phyloP scores from a whole-genome alignment of 2,888 invertebrate species.

The Drosophila tanythrix region DNA sequence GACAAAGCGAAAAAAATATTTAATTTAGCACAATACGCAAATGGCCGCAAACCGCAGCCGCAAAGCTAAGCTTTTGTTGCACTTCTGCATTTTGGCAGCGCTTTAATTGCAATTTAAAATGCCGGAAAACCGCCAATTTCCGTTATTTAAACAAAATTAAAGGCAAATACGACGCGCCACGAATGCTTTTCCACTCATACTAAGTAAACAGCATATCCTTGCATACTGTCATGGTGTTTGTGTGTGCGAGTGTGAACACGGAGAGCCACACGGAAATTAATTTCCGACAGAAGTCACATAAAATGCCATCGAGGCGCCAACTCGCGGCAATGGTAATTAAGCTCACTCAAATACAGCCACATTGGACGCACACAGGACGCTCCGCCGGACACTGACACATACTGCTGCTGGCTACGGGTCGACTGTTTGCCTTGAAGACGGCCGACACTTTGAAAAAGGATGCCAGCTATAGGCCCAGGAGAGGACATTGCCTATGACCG shows the following conservation, averaged over 20 bases:
- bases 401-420: constrained; percentile 22
- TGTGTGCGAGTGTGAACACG: constrained; percentile 36
- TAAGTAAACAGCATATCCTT: constrained; percentile 42
- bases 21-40: constrained; percentile 41
- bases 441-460: constrained; percentile 66
- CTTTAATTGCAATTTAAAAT: constrained; percentile 78
- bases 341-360: constrained; percentile 57
- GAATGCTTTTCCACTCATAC: constrained; percentile 44
- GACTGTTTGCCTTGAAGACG: constrained; percentile 69
- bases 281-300: constrained; percentile 81
- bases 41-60: constrained; percentile 50
- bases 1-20: constrained; percentile 14
- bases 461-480: constrained; percentile 49
- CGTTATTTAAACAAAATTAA: constrained; percentile 77
- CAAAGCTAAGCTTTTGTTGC: constrained; percentile 44
- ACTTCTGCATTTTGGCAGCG: constrained; percentile 45
- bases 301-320: constrained; percentile 65
- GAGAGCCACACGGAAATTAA: constrained; percentile 72
- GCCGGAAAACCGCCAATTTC: constrained; percentile 78
- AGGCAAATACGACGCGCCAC: constrained; percentile 60
- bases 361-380: constrained; percentile 24
- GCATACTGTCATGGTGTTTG: constrained; percentile 13
- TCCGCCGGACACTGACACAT: constrained; percentile 9
- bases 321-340: constrained; percentile 75
- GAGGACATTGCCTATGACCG: constrained; percentile 34